Evolutionary conservation across 2,888 invertebrate genomes (phyloP).

Genomic region (Epiperipatus broadwayi): DNA sequence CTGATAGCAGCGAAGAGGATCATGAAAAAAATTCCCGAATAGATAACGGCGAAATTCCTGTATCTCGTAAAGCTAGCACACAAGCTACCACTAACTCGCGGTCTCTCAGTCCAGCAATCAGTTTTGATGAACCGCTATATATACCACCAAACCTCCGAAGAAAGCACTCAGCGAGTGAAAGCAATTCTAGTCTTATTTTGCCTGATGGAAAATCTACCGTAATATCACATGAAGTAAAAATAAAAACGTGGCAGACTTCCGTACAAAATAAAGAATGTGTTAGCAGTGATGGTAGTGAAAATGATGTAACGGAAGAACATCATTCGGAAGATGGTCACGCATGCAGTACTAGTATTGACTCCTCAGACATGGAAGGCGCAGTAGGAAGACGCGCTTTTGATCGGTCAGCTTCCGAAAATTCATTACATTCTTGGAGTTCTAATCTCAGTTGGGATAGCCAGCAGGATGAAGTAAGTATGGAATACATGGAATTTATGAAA

Average conservation of each 20-base stretch:
- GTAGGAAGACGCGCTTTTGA: constrained; percentile 16
- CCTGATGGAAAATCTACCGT: no score
- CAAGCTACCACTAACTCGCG: no score
- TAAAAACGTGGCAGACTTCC: no score
- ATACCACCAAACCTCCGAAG: no score
- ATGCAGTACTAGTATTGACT: constrained; percentile 40
- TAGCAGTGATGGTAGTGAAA: no score
- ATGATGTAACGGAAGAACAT: constrained; percentile 12
- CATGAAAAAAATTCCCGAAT: constrained; percentile 14
- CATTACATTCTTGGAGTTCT: constrained; percentile 38
- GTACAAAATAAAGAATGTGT: no score
- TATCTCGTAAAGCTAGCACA: constrained; percentile 15
- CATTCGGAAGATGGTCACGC: constrained; percentile 33
- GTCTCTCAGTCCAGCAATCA: no score
- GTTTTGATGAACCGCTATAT: no score
- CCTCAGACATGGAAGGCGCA: constrained; percentile 22
- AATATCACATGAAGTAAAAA: no score
- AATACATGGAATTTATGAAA: constrained; percentile 42
- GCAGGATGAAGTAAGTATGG: constrained; percentile 37
- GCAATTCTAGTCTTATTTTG: constrained; percentile 1
- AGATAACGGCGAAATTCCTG: constrained; percentile 11
- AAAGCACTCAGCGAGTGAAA: no score
- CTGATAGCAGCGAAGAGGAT: constrained; percentile 14
- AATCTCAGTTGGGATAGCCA: constrained; percentile 41
- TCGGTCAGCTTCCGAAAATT: constrained; percentile 37